phyloP scores from a whole-genome alignment of 2,888 invertebrate species.

The Hirtodrosophila alboralis region DNA sequence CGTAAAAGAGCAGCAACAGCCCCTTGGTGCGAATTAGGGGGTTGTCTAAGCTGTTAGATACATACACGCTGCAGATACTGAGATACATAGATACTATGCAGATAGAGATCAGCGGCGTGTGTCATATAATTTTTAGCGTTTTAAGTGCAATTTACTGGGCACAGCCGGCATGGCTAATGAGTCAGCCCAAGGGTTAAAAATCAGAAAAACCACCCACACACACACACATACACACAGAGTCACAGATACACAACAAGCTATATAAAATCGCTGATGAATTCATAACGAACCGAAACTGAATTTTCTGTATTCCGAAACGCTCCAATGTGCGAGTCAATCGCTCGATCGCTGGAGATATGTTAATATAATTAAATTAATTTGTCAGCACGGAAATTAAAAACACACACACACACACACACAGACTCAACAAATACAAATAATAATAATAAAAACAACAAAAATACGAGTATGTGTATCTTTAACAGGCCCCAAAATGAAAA shows the following conservation, averaged over 20 bases:
- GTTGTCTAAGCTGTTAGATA: constrained; percentile 66
- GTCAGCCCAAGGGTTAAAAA: constrained; percentile 67
- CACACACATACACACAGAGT: background rate
- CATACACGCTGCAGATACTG: constrained; percentile 37
- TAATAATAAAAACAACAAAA: constrained; percentile 21
- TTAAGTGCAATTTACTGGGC: constrained; percentile 72
- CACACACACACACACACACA: constrained; percentile 38
- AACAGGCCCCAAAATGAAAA: constrained; percentile 27
- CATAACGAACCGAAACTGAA: constrained; percentile 27
- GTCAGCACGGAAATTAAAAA: constrained; percentile 79
- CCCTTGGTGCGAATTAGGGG: constrained; percentile 37
- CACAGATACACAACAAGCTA: background rate
- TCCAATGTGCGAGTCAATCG: constrained; percentile 67
- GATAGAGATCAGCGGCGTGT: constrained; percentile 55
- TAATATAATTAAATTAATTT: constrained; percentile 83
- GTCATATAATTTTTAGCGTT: constrained; percentile 77
- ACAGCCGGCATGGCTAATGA: constrained; percentile 57
- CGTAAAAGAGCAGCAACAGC: constrained; percentile 65
- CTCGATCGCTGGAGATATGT: constrained; percentile 73
- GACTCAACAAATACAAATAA: background rate
- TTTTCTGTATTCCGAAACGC: constrained; percentile 34
- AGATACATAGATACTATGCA: constrained; percentile 17
- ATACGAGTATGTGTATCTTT: constrained; percentile 59
- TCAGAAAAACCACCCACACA: constrained; percentile 38
- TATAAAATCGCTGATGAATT: constrained; percentile 15